phyloP scores from a whole-genome alignment of 1,140 invertebrate genomes.

The Mactra quadrangularis region DNA sequence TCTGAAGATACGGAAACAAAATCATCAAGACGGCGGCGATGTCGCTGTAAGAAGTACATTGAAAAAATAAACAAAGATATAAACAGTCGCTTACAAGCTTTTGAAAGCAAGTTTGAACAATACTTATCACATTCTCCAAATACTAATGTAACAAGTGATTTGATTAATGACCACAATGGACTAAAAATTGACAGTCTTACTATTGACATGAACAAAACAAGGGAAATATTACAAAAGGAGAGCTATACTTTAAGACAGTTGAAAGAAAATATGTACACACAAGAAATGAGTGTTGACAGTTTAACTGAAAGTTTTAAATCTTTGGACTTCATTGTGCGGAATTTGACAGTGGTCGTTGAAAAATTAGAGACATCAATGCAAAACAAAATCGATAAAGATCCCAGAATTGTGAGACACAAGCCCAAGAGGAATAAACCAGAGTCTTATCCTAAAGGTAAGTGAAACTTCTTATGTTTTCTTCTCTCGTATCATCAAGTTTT shows the following conservation, averaged over 20 bases:
- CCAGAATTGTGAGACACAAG: neutral
- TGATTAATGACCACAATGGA: conserved; percentile 4
- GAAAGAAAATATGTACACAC: conserved; percentile 44
- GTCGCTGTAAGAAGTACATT: conserved; percentile 55
- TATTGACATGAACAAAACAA: conserved; percentile 45
- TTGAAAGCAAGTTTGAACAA: conserved; percentile 55
- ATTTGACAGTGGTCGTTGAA: conserved; percentile 52
- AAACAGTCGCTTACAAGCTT: conserved; percentile 38
- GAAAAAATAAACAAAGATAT: conserved; percentile 46
- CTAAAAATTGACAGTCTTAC: conserved; percentile 15
- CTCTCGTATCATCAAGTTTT: too few relatives aligned
- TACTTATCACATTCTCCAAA: conserved; percentile 7
- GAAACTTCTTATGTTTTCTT: too few relatives aligned
- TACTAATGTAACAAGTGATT: neutral
- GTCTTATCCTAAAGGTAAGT: conserved; percentile 33
- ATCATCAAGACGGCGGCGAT: conserved; percentile 6
- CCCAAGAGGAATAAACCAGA: neutral
- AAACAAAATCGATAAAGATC: conserved; percentile 10
- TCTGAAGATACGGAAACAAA: conserved; percentile 9
- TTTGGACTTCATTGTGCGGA: conserved; percentile 48
- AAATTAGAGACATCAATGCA: conserved; percentile 46
- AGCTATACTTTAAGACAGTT: conserved; percentile 46
- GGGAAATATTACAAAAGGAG: conserved; percentile 41
- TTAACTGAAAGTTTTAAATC: conserved; percentile 55
- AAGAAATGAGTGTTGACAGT: conserved; percentile 52